These are phyloP conservation scores for Cephus pulcher DNA, from an alignment of 2,888 invertebrate species.

Conservation along the genomic window DNA sequence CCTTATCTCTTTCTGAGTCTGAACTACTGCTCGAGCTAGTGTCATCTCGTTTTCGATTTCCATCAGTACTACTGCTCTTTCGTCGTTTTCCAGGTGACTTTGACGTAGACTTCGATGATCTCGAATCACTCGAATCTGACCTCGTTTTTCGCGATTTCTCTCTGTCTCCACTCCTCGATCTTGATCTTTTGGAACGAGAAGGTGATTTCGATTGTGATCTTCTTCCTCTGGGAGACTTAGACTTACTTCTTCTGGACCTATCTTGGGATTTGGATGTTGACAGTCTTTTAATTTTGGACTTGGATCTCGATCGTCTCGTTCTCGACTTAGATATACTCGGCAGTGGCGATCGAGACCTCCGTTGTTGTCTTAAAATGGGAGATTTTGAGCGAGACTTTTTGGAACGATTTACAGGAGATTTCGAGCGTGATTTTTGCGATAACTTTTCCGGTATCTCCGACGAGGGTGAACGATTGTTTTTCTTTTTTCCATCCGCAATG, in stretches of 20 bases:
- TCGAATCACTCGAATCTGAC: conserved; percentile 55
- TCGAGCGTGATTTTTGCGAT: conserved; percentile 53
- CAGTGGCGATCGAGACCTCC: conserved; percentile 50
- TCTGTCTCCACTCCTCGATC: conserved; percentile 54
- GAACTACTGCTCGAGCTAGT: conserved; percentile 51
- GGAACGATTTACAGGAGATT: conserved; percentile 51
- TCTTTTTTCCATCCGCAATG: conserved; percentile 70
- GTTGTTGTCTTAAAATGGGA: conserved; percentile 40
- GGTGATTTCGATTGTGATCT: conserved; percentile 56
- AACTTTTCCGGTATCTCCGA: conserved; percentile 42
- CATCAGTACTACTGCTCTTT: conserved; percentile 47
- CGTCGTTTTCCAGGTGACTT: conserved; percentile 55
- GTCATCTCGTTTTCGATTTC: conserved; percentile 46
- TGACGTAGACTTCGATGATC: conserved; percentile 57
- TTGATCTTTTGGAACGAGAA: conserved; percentile 37
- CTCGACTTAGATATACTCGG: conserved; percentile 25
- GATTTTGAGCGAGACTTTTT: conserved; percentile 62
- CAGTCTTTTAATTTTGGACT: conserved; percentile 40
- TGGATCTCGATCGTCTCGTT: conserved; percentile 37
- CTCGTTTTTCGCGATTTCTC: conserved; percentile 65
- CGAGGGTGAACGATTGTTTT: conserved; percentile 59
- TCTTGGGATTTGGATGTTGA: conserved; percentile 57
- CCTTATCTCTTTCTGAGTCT: conserved; percentile 54
- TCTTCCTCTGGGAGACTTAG: conserved; percentile 55
- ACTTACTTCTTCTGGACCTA: conserved; percentile 55